A percentile compares a stretch with the other conserved stretches of the same genome.
phyloP scores from a whole-genome alignment of 2,888 invertebrate genomes.

The Amphipoea lucens region DNA sequence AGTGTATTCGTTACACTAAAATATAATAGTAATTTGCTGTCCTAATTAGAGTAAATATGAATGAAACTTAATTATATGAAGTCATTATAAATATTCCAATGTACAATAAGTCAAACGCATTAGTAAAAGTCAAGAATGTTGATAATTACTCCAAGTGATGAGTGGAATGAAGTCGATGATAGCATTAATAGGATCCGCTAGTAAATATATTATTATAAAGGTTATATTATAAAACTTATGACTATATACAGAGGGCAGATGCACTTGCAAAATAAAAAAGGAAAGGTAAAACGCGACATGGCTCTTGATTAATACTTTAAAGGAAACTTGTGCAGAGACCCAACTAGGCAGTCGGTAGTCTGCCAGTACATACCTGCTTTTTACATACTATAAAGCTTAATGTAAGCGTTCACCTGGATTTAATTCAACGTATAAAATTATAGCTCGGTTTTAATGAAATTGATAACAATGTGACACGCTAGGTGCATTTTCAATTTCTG shows the following conservation, averaged over 20 bases:
- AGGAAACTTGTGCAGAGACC: slow-evolving; percentile 82
- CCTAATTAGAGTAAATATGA: slow-evolving; percentile 7
- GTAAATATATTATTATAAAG: slow-evolving; percentile 59
- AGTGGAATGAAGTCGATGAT: slow-evolving; percentile 48
- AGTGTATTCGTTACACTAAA: slow-evolving; percentile 3
- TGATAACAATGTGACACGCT: slow-evolving; percentile 68
- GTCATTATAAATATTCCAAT: slow-evolving; percentile 31
- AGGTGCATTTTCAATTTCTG: slow-evolving; percentile 66
- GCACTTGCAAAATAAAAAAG: slow-evolving; percentile 79
- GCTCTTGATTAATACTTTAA: slow-evolving; percentile 86
- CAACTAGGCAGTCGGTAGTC: slow-evolving; percentile 73
- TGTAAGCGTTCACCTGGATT: slow-evolving; percentile 63
- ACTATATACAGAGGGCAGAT: slow-evolving; percentile 77
- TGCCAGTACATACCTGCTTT: slow-evolving; percentile 50
- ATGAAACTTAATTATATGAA: slow-evolving; percentile 21
- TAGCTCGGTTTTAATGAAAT: slow-evolving; percentile 50
- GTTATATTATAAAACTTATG: slow-evolving; percentile 56
- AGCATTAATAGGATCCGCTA: slow-evolving; percentile 40
- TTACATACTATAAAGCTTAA: slow-evolving; percentile 59
- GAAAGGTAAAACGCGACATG: slow-evolving; percentile 76
- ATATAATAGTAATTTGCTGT: neutral
- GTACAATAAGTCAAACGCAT: slow-evolving; percentile 51
- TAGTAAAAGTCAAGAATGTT: slow-evolving; percentile 50
- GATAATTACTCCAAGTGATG: slow-evolving; percentile 39
- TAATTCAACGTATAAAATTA: slow-evolving; percentile 61